Conservation (phyloP, 2,113 vertebrate species). For the Vulpes ferrilata region DNA sequence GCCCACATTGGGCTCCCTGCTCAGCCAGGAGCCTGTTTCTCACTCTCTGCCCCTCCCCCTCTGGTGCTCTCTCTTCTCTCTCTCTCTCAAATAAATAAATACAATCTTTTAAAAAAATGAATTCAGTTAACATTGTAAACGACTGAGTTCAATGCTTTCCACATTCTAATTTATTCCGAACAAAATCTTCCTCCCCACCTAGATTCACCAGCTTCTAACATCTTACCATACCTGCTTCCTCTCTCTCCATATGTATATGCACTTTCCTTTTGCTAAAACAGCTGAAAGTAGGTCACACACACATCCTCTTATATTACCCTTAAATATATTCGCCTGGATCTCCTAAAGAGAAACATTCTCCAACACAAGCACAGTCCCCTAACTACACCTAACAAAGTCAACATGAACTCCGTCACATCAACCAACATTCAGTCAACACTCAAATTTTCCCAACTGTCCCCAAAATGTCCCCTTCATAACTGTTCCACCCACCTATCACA, state of each 20-base stretch:
- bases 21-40: neutral
- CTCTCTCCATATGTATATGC: neutral
- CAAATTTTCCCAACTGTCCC: neutral
- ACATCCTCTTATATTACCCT: neutral
- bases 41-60: neutral
- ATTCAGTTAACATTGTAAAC: conserved; percentile 24
- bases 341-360: neutral
- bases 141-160: neutral
- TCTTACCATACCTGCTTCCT: neutral
- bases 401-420: neutral
- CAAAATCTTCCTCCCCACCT: neutral
- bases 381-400: conserved; percentile 12
- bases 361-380: neutral
- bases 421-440: neutral
- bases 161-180: neutral
- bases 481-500: neutral
- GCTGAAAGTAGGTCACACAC: neutral
- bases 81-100: neutral
- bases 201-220: neutral
- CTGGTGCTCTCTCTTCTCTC: neutral
- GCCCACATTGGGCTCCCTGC: neutral
- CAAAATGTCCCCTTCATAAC: neutral
- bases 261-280: conserved; percentile 2
- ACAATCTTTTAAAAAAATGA: neutral
- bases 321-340: neutral